Percentiles rank a stretch among this genome's conserved stretches.
Evolutionary conservation across 2,113 vertebrate genomes (phyloP).

Genomic region (Actenoides lindsayi): DNA sequence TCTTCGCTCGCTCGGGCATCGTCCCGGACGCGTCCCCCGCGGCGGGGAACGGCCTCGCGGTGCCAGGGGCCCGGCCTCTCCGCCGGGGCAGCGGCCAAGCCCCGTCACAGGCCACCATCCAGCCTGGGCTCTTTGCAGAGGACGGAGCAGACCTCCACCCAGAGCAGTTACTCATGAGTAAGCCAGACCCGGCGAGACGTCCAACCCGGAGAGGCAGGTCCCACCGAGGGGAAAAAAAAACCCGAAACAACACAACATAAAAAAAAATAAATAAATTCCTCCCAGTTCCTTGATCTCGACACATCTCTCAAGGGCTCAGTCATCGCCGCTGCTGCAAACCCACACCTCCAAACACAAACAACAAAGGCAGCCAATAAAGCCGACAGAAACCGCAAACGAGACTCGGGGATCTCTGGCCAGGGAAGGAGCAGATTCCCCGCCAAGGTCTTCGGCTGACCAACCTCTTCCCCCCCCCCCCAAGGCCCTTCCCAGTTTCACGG

Average conservation of each 20-base stretch:
- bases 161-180: not conserved
- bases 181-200: not conserved
- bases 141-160: not conserved
- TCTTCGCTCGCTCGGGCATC: not conserved
- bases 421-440: not conserved
- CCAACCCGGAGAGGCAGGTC: not conserved
- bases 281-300: not conserved
- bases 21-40: not conserved
- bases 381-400: not conserved
- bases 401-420: not conserved
- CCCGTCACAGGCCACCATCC: not conserved
- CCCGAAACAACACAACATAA: not conserved
- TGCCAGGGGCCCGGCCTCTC: not conserved
- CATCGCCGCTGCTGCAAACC: fast-evolving
- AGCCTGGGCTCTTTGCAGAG: not conserved
- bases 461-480: too few relatives aligned
- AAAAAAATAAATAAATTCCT: not conserved
- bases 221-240: not conserved
- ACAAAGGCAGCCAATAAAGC: not conserved
- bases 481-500: not conserved
- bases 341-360: not conserved
- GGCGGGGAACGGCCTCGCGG: not conserved
- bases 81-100: not conserved
- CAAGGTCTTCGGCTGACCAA: too few relatives aligned
- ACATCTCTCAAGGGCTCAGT: not conserved